Evolutionary conservation across 2,113 vertebrate genomes (phyloP).

Genomic region (Odontophorus gujanensis): DNA sequence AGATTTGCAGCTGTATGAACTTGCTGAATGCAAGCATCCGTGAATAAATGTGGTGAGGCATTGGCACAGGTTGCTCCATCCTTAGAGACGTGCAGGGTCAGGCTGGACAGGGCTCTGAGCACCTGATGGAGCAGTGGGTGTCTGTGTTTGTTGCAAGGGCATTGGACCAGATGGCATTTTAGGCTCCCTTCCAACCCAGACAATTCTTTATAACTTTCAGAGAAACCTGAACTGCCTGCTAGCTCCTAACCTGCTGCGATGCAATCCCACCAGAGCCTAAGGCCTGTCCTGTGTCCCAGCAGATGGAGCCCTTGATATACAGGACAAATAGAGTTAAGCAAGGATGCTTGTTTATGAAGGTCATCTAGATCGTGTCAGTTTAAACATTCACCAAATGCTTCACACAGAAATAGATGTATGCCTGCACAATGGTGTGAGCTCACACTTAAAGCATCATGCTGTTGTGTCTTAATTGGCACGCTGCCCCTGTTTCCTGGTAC

Average conservation of each 20-base stretch:
- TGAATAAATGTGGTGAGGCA: too few species aligned
- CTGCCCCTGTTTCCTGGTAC: not conserved
- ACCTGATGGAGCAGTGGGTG: too few species aligned
- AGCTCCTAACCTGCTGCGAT: accelerated
- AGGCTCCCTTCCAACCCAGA: too few species aligned
- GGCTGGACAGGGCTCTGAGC: too few species aligned
- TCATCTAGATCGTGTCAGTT: not conserved
- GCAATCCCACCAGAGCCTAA: not conserved
- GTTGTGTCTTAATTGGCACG: not conserved
- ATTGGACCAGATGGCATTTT: too few species aligned
- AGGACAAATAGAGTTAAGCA: not conserved
- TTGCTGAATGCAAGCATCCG: accelerated
- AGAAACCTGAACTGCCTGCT: accelerated
- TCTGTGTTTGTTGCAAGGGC: too few species aligned
- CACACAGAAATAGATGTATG: accelerated
- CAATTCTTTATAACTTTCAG: too few species aligned
- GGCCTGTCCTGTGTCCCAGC: not conserved
- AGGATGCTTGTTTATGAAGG: not conserved
- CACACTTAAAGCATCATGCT: not conserved
- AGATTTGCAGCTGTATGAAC: not conserved
- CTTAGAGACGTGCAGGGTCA: too few species aligned
- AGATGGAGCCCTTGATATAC: constrained; percentile 43
- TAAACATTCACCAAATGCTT: not conserved
- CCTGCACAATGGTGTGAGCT: accelerated
- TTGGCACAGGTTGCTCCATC: too few species aligned